Base-by-base conservation (phyloP, 2,113 vertebrate species). In the Mobula birostris region DNA sequence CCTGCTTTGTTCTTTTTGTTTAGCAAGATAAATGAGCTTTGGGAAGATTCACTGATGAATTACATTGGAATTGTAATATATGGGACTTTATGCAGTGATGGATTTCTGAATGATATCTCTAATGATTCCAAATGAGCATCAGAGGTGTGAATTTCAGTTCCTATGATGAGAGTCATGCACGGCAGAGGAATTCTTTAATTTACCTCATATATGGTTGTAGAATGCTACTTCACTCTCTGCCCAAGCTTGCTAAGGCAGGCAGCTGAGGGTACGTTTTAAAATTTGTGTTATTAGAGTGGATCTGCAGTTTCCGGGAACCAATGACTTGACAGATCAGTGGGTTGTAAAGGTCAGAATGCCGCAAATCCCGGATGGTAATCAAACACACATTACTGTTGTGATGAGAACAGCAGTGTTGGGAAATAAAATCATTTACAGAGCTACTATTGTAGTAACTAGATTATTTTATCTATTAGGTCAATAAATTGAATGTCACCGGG, bases 251-350 rank as follows among this genome's bases (percentile, higher is more conserved):
- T 48, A 12, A 93, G 70, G 95, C 94, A 95, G 21, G 95, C 94
- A 94, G 3, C 94, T 91, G 68, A 95, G 95, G 63, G 94, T 95
- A 94, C 95, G 74, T 56, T 74, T 93, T 29, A 94, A 95, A 95
- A 96, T 94, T 94, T 77, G 77, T 94, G 95, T 94, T 95, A 94
- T 95, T 94, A 68, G 95, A 95, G 94, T 87, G 94, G 94, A 94
- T 94, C 74, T 66, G 58, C 0, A 95, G 94, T 95, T 72, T 94
- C 94, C 94, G 95, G 94, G 90, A 66, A 94, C 48, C 56, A 63
- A n/a, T 92, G 83, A 94, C 87, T 91, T 24, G 76, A 85, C 0
- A 95, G 94, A 95, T 94, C 94, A 95, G 27, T 94, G 66, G 94
- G 91, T 94, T 96, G 92, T 85, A 94, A 92, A 95, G 94, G 70